Evolutionary conservation across 1,140 invertebrate genomes (phyloP), one percentile per base, ranked within the genome.

Genomic region (Formica selysi): DNA sequence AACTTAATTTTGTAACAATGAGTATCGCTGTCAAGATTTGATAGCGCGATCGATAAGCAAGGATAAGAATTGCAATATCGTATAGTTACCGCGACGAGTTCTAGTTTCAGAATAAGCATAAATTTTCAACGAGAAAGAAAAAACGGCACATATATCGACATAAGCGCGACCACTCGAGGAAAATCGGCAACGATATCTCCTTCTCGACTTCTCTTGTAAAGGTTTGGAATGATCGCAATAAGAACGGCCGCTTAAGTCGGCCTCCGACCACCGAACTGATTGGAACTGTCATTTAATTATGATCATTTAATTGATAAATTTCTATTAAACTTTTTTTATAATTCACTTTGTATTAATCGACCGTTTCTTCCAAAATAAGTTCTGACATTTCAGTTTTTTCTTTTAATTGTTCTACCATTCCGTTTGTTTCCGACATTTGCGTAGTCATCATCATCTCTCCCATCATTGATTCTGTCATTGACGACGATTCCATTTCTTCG

Each of bases 141-240:
- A 90, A 90, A 83, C 80, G 67, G 32, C 44, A 76, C 41, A 87
- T 90, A 90, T 90, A 90, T 13, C n/a, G 16, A 67, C 61, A 10
- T 86, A 62, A 73, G 71, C 85, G 65, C 87, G 16, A 86, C 54
- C 81, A 76, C 68, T 54, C 78, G 67, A 68, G 44, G n/a, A 44
- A 3, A 8, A 54, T 65, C 16, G 10, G 10, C 32, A 78, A 54
- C 13, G 32, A n/a, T 7, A 65, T 5, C 64, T 36, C 73, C 5
- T 65, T 29, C 59, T 64, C 51, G 22, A 1, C 48, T 19, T 51
- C 48, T 51, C 5, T 51, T 19, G 48, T 0, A 44, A 26, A 22
- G 32, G 11, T 76, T 78, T 13, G 19, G 68, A 81, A 3, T 51
- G 11, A 62, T 87, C 29, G 13, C 11, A 8, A 38, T 36, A 6